These are phyloP conservation scores for Megaustenia siamemsis DNA, from an alignment of 2,888 invertebrate species.

Conservation along the genomic window DNA sequence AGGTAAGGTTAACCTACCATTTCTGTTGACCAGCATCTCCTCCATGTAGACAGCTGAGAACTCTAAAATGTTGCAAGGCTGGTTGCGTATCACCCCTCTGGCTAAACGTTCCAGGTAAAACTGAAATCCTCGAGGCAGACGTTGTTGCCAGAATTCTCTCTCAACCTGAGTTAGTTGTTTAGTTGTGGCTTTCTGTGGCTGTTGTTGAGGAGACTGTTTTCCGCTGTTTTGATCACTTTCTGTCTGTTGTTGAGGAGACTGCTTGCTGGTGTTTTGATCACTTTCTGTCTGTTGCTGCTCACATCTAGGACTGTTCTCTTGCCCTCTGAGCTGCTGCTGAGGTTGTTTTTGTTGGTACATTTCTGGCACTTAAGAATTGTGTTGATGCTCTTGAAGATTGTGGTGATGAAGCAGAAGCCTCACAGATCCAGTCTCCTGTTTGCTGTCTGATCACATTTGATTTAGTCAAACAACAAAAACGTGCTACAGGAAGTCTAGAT, in stretches of 20 bases:
- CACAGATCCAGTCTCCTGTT: not conserved
- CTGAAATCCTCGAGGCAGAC: constrained; percentile 64
- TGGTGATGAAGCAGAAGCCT: not conserved
- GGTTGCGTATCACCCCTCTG: constrained; percentile 62
- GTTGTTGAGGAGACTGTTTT: not conserved
- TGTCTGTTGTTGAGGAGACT: not conserved
- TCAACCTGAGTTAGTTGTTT: constrained; percentile 50
- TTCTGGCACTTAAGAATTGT: not conserved
- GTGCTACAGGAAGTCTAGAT: no score
- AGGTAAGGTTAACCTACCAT: constrained; percentile 58
- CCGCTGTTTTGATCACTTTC: not conserved
- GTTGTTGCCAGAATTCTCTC: constrained; percentile 63
- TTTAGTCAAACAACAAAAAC: no score
- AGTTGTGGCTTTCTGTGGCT: not conserved
- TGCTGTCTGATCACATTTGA: constrained; percentile 21
- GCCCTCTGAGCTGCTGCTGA: not conserved
- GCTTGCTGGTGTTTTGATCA: not conserved
- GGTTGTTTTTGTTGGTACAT: not conserved
- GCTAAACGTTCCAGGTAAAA: constrained; percentile 63
- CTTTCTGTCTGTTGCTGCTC: not conserved
- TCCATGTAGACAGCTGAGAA: constrained; percentile 64
- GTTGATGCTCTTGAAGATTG: not conserved
- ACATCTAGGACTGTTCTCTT: no score
- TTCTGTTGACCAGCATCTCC: constrained; percentile 60
- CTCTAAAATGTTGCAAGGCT: constrained; percentile 59